These are phyloP conservation scores for Pteria penguin DNA, from an alignment of 2,888 invertebrate species.

Conservation along the genomic window DNA sequence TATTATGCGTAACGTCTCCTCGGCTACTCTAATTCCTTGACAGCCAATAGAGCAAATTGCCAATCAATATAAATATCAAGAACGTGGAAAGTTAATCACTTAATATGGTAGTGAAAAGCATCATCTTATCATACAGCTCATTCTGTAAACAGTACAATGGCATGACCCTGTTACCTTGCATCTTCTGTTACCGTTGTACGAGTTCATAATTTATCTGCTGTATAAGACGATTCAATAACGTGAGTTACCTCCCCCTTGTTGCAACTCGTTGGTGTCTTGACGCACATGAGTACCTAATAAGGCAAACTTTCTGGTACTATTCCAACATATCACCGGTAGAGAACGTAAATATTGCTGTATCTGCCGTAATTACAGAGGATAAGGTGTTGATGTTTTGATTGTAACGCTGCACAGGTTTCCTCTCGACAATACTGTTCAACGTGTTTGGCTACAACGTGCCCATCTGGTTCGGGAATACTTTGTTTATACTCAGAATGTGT, in stretches of 20 bases:
- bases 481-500: not conserved
- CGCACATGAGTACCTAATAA: not conserved
- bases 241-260: not conserved
- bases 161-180: too few relatives aligned
- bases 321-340: not conserved
- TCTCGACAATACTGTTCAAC: not conserved
- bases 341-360: conserved; percentile 13
- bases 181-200: too few relatives aligned
- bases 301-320: not conserved
- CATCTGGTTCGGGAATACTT: not conserved
- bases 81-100: too few relatives aligned
- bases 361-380: conserved; percentile 14
- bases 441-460: not conserved
- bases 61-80: too few relatives aligned
- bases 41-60: too few relatives aligned
- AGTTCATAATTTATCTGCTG: too few relatives aligned
- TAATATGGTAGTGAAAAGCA: too few relatives aligned
- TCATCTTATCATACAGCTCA: too few relatives aligned
- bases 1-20: too few relatives aligned
- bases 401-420: conserved; percentile 23
- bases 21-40: too few relatives aligned
- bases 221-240: not conserved
- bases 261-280: not conserved
- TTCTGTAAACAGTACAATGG: too few relatives aligned
- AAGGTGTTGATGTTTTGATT: not conserved